Base-by-base conservation (phyloP, 2,888 invertebrate species). In the Leuctra nigra region DNA sequence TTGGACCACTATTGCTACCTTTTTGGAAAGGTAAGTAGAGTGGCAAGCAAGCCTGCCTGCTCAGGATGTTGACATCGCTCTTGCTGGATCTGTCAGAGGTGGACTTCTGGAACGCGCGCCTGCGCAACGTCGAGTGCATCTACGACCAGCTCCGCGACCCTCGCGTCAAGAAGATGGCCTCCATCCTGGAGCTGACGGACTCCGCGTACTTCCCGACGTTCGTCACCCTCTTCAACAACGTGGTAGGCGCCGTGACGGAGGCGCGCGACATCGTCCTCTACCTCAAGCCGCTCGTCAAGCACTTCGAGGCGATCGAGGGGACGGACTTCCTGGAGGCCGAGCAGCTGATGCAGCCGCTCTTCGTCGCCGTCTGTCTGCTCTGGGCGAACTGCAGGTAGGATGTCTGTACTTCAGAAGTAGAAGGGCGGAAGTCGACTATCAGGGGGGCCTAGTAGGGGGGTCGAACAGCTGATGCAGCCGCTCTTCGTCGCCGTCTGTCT, bases 331-430 rank as follows among this genome's bases (percentile, higher is more conserved):
- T 76, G 9, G 87, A 89, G 54, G 71, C 81, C 1, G 76, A 76
- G 56, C 53, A 66, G 0, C 70, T 77, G 9, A 75, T 89, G 2
- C 77, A 83, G 54, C 83, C 86, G 1, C 74, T 94, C 70, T 74
- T 93, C 64, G 89, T 94, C 64, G 83, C 83, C 48, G 77, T 93
- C 3, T 90, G 90, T 22, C 73, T 94, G 7, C 75, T 91, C 16
- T 96, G 95, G 94, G 83, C 86, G 1, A 84, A 87, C 68, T 93
- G 91, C 0, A 78, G n/a, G n/a, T n/a, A n/a, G n/a, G n/a, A n/a
- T n/a, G n/a, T n/a, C n/a, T n/a, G n/a, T n/a, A n/a, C n/a, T n/a
- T n/a, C n/a, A n/a, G n/a, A n/a, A n/a, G n/a, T n/a, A n/a, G n/a
- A n/a, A n/a, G n/a, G n/a, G n/a, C n/a, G n/a, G n/a, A n/a, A n/a